Base-by-base conservation (phyloP, 2,797 vertebrate genomes). In the Alcedo quadribrachys region DNA sequence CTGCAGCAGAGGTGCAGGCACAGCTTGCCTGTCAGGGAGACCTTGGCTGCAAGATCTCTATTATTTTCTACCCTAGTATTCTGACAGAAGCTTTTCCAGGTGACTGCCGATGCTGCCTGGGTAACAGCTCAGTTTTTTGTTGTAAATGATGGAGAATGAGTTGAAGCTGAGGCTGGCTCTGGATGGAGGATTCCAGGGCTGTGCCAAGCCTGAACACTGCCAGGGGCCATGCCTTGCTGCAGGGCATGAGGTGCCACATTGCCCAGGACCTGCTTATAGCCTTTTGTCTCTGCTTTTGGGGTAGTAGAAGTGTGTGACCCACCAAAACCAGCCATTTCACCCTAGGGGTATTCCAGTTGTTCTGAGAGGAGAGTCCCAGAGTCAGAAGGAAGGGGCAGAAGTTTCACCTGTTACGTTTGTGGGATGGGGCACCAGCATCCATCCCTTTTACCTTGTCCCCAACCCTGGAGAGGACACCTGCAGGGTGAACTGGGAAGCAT, bases 51-150 rank as follows among this genome's bases (percentile, higher is more conserved):
- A 9, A 71, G 81, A 92, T 93, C 94, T 95, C 85, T 89, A 75
- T 96, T 21, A 14, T 84, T 85, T 89, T 65, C 93, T 92, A 13
- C 45, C 33, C 68, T 80, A 32, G 2, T 89, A 65, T 80, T 70
- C 21, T 65, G 94, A 95, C 96, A 94, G 95, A 54, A 71, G 96
- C 85, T 95, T 95, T 95, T 37, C 82, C 88, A 79, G 95, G 96
- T 93, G 95, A 96, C 91, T 96, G 90, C 93, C 95, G 85, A 94
- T 91, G 93, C 84, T 3, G 33, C 94, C 94, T 92, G 91, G 94
- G 93, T 96, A 95, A 95, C 94, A 91, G 90, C 92, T 16, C 96
- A 92, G 83, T 71, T 93, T 81, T 96, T 25, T 85, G 81, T 86
- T 80, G 63, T 95, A 92, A 97, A 92, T 5, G 76, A 93, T 89